Evolutionary conservation across 2,888 invertebrate genomes (phyloP).

Genomic region (Pristionchus maxplancki): DNA sequence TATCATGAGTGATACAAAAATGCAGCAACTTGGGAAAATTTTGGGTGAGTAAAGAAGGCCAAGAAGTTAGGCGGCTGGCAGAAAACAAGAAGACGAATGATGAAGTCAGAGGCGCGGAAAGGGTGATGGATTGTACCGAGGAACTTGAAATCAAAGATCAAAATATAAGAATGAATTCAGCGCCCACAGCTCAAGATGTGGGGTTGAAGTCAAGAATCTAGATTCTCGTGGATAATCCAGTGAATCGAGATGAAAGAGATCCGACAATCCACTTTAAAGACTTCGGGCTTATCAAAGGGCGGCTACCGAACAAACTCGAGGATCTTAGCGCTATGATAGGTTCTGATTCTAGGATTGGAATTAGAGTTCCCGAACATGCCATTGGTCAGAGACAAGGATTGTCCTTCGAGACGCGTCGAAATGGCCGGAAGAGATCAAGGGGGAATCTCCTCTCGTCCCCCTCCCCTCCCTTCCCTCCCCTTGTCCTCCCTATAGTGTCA

Average conservation of each 20-base stretch:
- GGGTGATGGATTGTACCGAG: slow-evolving; percentile 7
- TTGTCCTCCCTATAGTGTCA: background rate
- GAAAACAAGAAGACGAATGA: background rate
- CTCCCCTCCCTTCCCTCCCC: background rate
- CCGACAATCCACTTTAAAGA: background rate
- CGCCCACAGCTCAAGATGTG: too few relatives aligned
- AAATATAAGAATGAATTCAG: too few relatives aligned
- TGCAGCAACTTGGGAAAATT: too few relatives aligned
- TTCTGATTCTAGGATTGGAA: too few relatives aligned
- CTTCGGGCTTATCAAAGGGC: background rate
- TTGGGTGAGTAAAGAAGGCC: background rate
- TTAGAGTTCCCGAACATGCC: background rate
- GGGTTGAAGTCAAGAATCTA: too few relatives aligned
- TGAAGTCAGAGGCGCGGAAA: background rate
- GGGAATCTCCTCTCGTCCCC: background rate
- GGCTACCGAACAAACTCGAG: background rate
- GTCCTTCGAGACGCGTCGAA: background rate
- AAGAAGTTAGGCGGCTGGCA: too few relatives aligned
- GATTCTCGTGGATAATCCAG: too few relatives aligned
- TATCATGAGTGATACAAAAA: too few relatives aligned
- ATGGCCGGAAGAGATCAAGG: slow-evolving; percentile 42
- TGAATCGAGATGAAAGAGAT: background rate
- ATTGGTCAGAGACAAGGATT: background rate
- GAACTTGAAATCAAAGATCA: too few relatives aligned
- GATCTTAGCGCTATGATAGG: too few relatives aligned